These are phyloP conservation scores for Chaetura pelagica DNA, from an alignment of 2,113 vertebrate genomes.

Conservation along the genomic window DNA sequence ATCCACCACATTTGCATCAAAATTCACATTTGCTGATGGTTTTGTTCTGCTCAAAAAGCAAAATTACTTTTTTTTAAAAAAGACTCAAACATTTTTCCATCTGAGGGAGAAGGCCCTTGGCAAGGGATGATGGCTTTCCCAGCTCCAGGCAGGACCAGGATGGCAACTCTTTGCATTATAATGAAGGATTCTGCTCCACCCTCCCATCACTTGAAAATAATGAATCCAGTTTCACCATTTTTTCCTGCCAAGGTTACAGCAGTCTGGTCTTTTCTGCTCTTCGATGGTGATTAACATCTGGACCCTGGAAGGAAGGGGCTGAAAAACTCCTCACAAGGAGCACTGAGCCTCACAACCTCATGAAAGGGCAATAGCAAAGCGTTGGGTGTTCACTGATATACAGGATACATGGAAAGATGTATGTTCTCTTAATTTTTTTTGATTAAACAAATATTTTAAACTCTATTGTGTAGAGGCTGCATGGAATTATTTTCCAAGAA, in stretches of 20 bases:
- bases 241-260: slow-evolving; percentile 15
- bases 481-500: neutral
- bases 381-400: neutral
- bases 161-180: neutral
- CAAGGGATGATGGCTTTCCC: rapidly evolving
- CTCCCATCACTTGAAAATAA: slow-evolving; percentile 50
- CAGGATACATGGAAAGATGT: rapidly evolving
- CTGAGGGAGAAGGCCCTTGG: rapidly evolving
- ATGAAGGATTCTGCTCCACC: slow-evolving; percentile 11
- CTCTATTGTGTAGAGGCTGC: rapidly evolving
- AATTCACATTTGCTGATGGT: neutral
- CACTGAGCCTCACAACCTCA: neutral
- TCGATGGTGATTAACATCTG: neutral
- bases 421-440: rapidly evolving
- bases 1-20: rapidly evolving
- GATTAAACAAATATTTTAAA: neutral
- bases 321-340: neutral
- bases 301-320: neutral
- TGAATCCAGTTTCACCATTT: slow-evolving; percentile 37
- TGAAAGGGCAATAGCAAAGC: rapidly evolving
- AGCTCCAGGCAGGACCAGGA: neutral
- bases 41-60: neutral
- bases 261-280: neutral
- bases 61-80: neutral
- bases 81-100: neutral